A percentile compares a stretch with the other conserved stretches of the same genome.
phyloP scores from a whole-genome alignment of 2,797 vertebrate species.

The Pangasius djambal region DNA sequence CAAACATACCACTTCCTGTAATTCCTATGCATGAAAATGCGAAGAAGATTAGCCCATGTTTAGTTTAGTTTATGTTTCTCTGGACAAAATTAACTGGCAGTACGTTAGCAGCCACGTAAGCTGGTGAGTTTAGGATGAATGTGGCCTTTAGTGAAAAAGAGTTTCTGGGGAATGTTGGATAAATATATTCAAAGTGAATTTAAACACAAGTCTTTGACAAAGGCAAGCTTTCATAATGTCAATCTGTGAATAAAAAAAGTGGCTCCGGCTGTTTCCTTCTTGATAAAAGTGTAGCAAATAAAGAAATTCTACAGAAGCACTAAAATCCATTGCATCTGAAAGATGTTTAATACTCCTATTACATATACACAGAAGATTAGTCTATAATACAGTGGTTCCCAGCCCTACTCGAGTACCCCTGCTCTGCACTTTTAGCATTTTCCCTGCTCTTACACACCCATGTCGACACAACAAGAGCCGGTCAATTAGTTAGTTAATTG shows the following conservation, averaged over 20 bases:
- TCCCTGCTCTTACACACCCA: background rate
- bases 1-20: background rate
- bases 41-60: background rate
- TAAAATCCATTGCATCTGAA: background rate
- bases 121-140: slow-evolving; percentile 5
- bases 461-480: background rate
- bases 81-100: slow-evolving; percentile 11
- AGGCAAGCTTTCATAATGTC: background rate
- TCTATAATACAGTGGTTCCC: background rate
- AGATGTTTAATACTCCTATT: background rate
- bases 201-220: background rate
- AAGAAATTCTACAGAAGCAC: slow-evolving; percentile 1
- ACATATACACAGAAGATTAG: slow-evolving; percentile 12
- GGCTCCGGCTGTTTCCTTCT: background rate
- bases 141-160: background rate
- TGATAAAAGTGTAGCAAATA: background rate
- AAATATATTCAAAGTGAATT: slow-evolving; percentile 24
- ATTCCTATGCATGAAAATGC: background rate
- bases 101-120: background rate
- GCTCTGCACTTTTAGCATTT: background rate
- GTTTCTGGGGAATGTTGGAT: slow-evolving; percentile 5
- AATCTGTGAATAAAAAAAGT: slow-evolving; percentile 13
- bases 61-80: slow-evolving; percentile 6
- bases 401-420: background rate
- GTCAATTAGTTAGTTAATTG: background rate